These are phyloP conservation scores for Corythaixoides concolor DNA, from an alignment of 2,113 vertebrate species.

Conservation along the genomic window DNA sequence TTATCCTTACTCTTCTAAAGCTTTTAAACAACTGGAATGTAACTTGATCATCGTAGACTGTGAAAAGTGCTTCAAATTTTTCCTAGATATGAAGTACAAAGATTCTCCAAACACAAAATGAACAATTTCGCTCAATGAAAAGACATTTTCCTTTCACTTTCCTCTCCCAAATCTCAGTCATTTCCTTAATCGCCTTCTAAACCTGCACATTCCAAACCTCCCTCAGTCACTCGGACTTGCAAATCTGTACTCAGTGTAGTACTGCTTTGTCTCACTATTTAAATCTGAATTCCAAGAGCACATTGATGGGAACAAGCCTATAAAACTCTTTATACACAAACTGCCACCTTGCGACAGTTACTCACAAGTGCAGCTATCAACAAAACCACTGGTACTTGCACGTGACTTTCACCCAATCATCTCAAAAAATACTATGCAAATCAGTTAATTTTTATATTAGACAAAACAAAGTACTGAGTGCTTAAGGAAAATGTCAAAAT, in stretches of 20 bases:
- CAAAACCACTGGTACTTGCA: fast-evolving
- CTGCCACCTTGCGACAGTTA: conserved; percentile 36
- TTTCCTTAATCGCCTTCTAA: neutral
- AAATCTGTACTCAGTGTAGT: neutral
- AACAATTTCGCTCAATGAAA: neutral
- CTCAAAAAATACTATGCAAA: neutral
- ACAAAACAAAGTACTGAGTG: neutral
- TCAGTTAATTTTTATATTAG: neutral
- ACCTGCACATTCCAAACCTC: neutral
- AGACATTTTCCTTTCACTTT: neutral
- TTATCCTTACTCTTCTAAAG: conserved; percentile 94
- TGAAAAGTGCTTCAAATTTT: conserved; percentile 91
- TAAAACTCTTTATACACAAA: fast-evolving
- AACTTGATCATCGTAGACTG: conserved; percentile 87
- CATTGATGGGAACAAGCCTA: fast-evolving
- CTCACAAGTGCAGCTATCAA: neutral
- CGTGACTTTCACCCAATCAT: neutral
- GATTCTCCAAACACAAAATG: neutral
- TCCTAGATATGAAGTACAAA: conserved; percentile 76
- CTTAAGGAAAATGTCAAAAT: neutral
- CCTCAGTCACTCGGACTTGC: neutral
- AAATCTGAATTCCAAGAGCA: neutral
- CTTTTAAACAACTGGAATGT: conserved; percentile 96
- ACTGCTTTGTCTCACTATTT: neutral
- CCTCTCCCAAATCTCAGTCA: neutral